Base-by-base conservation (phyloP, 2,888 invertebrate species). In the Pristionchus japonicus region DNA sequence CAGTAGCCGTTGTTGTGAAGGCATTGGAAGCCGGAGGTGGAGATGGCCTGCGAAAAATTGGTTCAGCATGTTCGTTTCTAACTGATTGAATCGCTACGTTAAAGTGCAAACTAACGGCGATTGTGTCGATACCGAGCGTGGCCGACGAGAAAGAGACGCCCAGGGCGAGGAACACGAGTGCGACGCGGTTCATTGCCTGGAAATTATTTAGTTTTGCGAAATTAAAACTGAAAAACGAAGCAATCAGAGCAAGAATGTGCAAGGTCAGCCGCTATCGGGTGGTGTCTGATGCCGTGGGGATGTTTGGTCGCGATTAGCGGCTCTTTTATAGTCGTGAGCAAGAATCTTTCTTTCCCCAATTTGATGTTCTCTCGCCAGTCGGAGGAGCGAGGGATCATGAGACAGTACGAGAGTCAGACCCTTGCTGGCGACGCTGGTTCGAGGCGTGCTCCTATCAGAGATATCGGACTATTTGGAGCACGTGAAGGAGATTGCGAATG, bases 111-210 rank as follows among this genome's bases (percentile, higher is more conserved):
- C n/a, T 88, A 40, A 88, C 88, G 7, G 64, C 88, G 83, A 89
- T 89, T 20, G 88, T 84, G 84, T 89, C 89, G 47, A 88, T 88
- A 40, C 89, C 89, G 43, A 77, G 67, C 20, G 89, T 88, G 37
- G 88, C 89, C 3, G 57, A 77, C 6, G 87, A 31, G 13, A 23
- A 27, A 7, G 87, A 47, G 23, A 87, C 87, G 57, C 82, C 82
- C 49, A 82, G 47, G 49, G 82, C 82, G 31, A 82, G 82, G 49
- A 74, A 40, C 6, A 74, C 40, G 3, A 74, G 74, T 13, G 74
- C 74, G 40, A 74, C 4, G 23, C 40, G 74, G 40, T 74, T 74
- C 74, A 74, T 74, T 20, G 23, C 74, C 74, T 74, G 70, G 0
- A 31, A 70, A 9, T 17, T 11, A 15, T 61, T 7, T 1, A 27